Conservation (phyloP, 1,140 invertebrate species). For the Drosophila oshimai region DNA sequence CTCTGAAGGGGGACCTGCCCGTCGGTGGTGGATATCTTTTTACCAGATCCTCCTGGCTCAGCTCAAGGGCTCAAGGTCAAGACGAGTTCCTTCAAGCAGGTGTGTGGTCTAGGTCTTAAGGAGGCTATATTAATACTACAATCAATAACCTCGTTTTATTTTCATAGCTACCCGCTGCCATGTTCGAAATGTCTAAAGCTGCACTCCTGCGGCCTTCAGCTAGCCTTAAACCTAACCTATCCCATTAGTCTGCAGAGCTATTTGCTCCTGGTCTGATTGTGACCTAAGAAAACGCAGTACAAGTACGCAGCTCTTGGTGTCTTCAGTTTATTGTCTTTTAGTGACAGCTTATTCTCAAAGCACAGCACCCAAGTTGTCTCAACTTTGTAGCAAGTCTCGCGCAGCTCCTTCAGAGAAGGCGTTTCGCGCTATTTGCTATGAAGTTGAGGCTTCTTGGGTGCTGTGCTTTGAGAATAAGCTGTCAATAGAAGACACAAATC, state of each 20-base stretch:
- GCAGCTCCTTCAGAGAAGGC: conserved; percentile 13
- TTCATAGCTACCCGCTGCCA: background rate
- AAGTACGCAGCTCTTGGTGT: too few relatives aligned
- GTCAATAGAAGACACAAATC: conserved; percentile 16
- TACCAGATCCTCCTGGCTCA: conserved; percentile 28
- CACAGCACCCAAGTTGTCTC: too few relatives aligned
- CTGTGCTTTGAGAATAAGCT: conserved; percentile 24
- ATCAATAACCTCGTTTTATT: background rate
- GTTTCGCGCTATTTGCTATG: conserved; percentile 11
- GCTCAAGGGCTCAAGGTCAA: conserved; percentile 44
- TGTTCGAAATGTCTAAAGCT: conserved; percentile 29
- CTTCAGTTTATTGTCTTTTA: too few relatives aligned
- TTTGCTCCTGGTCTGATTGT: conserved; percentile 24
- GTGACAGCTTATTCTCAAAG: too few relatives aligned
- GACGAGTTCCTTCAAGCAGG: conserved; percentile 22
- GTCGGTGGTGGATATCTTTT: conserved; percentile 10
- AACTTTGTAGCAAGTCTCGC: too few relatives aligned
- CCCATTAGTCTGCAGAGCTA: conserved; percentile 7
- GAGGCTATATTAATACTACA: too few relatives aligned
- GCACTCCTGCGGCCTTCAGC: conserved; percentile 26
- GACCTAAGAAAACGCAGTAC: conserved; percentile 10
- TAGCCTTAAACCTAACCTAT: conserved; percentile 34
- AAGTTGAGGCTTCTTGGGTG: conserved; percentile 30
- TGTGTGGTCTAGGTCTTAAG: background rate
- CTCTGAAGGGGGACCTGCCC: conserved; percentile 37